A percentile compares a stretch with the other conserved stretches of the same genome.
phyloP scores from a whole-genome alignment of 2,797 vertebrate genomes.

The Tachyglossus aculeatus region DNA sequence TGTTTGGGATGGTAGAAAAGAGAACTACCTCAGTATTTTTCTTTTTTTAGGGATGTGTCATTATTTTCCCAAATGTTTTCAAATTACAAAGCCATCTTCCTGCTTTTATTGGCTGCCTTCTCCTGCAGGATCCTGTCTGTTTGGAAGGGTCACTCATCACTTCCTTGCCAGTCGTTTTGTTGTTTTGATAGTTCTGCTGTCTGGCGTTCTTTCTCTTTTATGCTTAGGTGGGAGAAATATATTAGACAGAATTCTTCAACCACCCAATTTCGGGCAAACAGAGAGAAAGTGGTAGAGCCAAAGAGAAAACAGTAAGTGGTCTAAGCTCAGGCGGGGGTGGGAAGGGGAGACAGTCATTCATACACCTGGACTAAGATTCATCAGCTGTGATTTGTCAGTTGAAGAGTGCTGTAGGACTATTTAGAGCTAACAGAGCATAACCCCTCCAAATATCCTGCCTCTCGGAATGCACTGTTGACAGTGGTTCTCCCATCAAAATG shows the following conservation, averaged over 20 bases:
- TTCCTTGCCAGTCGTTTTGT: slow-evolving; percentile 7
- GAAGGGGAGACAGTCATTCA: not conserved
- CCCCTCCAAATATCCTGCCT: too few relatives aligned
- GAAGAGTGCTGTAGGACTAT: not conserved
- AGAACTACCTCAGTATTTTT: slow-evolving; percentile 21
- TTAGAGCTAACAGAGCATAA: too few relatives aligned
- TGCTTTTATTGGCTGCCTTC: slow-evolving; percentile 19
- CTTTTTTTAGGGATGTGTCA: slow-evolving; percentile 16
- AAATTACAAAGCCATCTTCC: slow-evolving; percentile 1
- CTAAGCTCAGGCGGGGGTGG: not conserved
- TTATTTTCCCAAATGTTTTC: slow-evolving; percentile 39
- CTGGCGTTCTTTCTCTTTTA: not conserved
- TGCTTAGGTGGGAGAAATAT: too few relatives aligned
- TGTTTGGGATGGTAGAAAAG: slow-evolving; percentile 46
- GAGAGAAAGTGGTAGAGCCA: not conserved
- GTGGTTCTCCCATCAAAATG: too few relatives aligned
- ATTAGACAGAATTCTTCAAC: not conserved
- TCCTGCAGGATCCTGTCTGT: slow-evolving; percentile 14
- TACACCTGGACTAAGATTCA: not conserved
- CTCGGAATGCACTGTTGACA: too few relatives aligned
- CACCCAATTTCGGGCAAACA: not conserved
- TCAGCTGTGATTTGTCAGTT: not conserved
- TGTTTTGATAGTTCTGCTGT: slow-evolving; percentile 9
- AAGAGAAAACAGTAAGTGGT: not conserved
- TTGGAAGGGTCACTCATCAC: slow-evolving; percentile 10